Conservation (phyloP, 53 echinoderm and acorn worm genomes). For the Arbacia lixula region DNA sequence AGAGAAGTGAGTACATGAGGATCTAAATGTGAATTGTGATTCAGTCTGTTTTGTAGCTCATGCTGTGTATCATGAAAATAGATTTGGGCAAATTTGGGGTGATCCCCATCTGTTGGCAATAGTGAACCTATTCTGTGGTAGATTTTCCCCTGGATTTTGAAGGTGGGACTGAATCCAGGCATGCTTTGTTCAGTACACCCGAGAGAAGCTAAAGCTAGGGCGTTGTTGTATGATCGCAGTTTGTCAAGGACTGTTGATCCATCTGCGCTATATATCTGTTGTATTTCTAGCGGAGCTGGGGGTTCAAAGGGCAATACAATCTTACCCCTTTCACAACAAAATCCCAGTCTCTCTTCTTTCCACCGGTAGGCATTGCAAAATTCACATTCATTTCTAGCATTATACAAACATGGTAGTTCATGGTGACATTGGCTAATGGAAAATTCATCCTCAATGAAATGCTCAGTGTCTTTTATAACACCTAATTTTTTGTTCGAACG, state of each 20-base stretch:
- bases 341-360: conserved; percentile 13
- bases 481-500: background rate
- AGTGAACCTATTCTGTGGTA: conserved; percentile 54
- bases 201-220: conserved; percentile 44
- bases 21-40: conserved; percentile 13
- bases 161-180: conserved; percentile 51
- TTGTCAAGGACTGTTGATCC: conserved; percentile 7
- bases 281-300: conserved; percentile 20
- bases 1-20: conserved; percentile 1
- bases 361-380: background rate
- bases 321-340: conserved; percentile 23
- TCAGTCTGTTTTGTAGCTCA: conserved; percentile 41
- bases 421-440: conserved; percentile 27
- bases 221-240: conserved; percentile 41
- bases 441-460: conserved; percentile 19
- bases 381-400: background rate
- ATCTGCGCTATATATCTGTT: conserved; percentile 11
- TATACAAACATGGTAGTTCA: conserved; percentile 9
- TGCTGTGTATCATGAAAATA: conserved; percentile 62
- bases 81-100: conserved; percentile 65
- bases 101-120: conserved; percentile 12
- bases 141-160: conserved; percentile 59
- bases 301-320: conserved; percentile 9
- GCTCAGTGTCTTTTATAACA: conserved; percentile 16
- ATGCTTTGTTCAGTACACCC: conserved; percentile 47